A percentile compares a stretch with the other conserved stretches of the same genome.
phyloP scores from a whole-genome alignment of 2,888 invertebrate genomes.

The Hoplodrina blanda region DNA sequence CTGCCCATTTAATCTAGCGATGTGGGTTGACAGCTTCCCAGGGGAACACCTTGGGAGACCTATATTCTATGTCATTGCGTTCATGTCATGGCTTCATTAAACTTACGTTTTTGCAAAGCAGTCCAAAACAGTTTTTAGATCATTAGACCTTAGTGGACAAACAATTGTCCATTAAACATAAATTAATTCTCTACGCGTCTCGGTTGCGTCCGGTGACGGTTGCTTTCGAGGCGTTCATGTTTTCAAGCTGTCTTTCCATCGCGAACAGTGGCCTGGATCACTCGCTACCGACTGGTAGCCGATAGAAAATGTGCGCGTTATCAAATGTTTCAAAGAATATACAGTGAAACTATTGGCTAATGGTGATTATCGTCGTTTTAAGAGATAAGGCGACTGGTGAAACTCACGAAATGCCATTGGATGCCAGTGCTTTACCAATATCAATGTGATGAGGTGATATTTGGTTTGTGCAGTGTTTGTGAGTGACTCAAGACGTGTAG shows the following conservation, averaged over 20 bases:
- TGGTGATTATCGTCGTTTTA: slow-evolving; percentile 76
- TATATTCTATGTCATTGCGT: slow-evolving; percentile 40
- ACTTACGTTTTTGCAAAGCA: slow-evolving; percentile 65
- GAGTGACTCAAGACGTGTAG: slow-evolving; percentile 72
- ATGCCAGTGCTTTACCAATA: slow-evolving; percentile 79
- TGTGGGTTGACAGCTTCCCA: slow-evolving; percentile 15
- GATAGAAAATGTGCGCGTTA: slow-evolving; percentile 78
- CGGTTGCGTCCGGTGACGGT: slow-evolving; percentile 86
- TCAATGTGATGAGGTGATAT: slow-evolving; percentile 83
- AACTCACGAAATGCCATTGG: slow-evolving; percentile 76
- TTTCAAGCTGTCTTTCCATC: slow-evolving; percentile 85
- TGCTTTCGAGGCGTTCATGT: slow-evolving; percentile 86
- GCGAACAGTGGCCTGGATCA: slow-evolving; percentile 84
- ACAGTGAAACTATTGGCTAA: slow-evolving; percentile 79
- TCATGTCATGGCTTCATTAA: slow-evolving; percentile 65
- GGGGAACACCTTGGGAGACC: slow-evolving; percentile 7
- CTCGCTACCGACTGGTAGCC: slow-evolving; percentile 81
- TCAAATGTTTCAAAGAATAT: slow-evolving; percentile 76
- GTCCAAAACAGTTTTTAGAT: slow-evolving; percentile 73
- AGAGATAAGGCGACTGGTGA: slow-evolving; percentile 80
- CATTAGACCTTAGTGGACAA: slow-evolving; percentile 81
- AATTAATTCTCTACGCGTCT: slow-evolving; percentile 89
- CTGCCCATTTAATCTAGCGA: slow-evolving; percentile 16
- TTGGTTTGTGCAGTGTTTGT: slow-evolving; percentile 77
- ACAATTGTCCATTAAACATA: slow-evolving; percentile 86